Percentiles rank a stretch among this genome's conserved stretches.
Evolutionary conservation across 92 coral and sea anemone species (phyloP).

Genomic region (Parazoanthus darwini): DNA sequence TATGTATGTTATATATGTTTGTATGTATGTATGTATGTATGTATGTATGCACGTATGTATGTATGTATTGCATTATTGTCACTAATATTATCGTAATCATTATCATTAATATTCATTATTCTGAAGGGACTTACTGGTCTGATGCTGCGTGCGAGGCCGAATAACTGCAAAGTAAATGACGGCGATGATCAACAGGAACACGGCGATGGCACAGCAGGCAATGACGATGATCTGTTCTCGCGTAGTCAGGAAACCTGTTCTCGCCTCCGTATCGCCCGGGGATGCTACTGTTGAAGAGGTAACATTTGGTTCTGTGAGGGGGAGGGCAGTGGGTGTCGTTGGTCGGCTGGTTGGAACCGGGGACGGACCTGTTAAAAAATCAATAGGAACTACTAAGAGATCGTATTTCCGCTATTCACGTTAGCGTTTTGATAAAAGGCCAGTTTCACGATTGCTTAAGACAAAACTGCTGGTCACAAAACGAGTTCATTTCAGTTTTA

Average conservation of each 20-base stretch:
- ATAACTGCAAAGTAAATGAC: neutral
- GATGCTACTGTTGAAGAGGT: neutral
- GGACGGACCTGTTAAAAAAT: neutral
- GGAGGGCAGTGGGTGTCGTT: neutral
- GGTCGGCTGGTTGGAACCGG: conserved; percentile 23
- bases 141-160: conserved; percentile 13
- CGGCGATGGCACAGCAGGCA: conserved; percentile 6
- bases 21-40: neutral
- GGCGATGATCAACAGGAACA: neutral
- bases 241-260: neutral
- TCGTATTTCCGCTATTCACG: too few species aligned
- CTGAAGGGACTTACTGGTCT: conserved; percentile 1
- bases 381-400: neutral
- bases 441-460: too few species aligned
- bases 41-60: neutral
- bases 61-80: too few species aligned
- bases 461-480: too few species aligned
- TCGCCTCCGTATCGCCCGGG: neutral
- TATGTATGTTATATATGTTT: too few species aligned
- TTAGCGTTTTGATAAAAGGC: too few species aligned
- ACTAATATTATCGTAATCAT: too few species aligned
- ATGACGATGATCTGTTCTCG: conserved; percentile 26
- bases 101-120: too few species aligned
- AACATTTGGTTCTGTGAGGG: conserved; percentile 16
- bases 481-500: too few species aligned